Evolutionary conservation across 2,888 invertebrate species (phyloP), one percentile per base, ranked within the genome.

Genomic region (Drosophila paramelanica): DNA sequence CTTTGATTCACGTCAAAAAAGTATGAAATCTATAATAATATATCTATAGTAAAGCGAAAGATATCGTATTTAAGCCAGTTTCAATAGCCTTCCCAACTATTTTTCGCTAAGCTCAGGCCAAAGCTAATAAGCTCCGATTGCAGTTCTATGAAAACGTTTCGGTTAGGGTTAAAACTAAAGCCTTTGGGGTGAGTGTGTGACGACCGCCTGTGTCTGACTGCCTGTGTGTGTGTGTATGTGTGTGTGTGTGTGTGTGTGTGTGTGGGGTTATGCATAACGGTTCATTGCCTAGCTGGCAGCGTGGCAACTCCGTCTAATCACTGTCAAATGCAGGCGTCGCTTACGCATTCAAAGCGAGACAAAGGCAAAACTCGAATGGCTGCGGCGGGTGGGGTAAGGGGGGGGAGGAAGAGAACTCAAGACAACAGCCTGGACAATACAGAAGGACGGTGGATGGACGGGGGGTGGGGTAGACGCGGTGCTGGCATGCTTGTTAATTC

Each of bases 301-400:
- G 67, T 64, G 51, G 78, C 79, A 68, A 72, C 79, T 81, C 77
- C 78, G 79, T 88, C 86, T 84, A 91, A 92, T 92, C 91, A 91
- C 89, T 91, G 91, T 91, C 91, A 92, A 80, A 88, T 87, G 85
- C 91, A 91, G 78, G 81, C 90, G 88, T 83, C 70, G 79, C 81
- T 83, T 77, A 77, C 78, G 81, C 80, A 89, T 88, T 80, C 86
- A 86, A 88, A 79, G 66, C 82, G 72, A 85, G 67, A 84, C 87
- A 84, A 85, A 84, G 79, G 79, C 72, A 59, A 51, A 38, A 31
- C 45, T 23, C 31, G 11, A n/a, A n/a, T n/a, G n/a, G n/a, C 23
- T n/a, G 38, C 13, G 39, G 47, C 41, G 46, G 10, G 11, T 5
- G 38, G 5, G n/a, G 23, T 3, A 17, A 23, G 13, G 46, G 23